These are phyloP conservation scores for Noctilio leporinus DNA, from an alignment of 2,113 vertebrate genomes.

Conservation along the genomic window DNA sequence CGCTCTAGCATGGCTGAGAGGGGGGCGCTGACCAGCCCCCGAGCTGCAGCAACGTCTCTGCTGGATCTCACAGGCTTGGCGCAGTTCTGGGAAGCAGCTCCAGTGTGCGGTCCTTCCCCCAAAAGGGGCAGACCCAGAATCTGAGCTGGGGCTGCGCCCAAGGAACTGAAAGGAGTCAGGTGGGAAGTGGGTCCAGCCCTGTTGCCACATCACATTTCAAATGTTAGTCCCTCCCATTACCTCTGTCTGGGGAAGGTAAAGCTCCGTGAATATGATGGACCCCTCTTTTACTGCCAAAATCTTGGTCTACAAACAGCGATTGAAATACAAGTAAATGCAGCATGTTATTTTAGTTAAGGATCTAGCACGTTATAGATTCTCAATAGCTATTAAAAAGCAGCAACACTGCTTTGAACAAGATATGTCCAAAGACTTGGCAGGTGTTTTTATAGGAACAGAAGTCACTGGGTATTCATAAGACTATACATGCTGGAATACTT, in stretches of 20 bases:
- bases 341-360: background rate
- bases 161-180: background rate
- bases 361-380: background rate
- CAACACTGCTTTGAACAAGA: background rate
- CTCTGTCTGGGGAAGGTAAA: background rate
- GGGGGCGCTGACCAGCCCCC: background rate
- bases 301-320: background rate
- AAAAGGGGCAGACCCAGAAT: background rate
- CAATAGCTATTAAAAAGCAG: background rate
- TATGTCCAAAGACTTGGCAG: background rate
- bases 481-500: background rate
- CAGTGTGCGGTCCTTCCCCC: background rate
- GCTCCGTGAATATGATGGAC: background rate
- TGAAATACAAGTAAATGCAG: background rate
- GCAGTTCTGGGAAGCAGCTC: background rate
- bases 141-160: background rate
- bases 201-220: background rate
- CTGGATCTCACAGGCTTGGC: background rate
- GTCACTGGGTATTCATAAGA: background rate
- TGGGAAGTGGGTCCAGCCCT: background rate
- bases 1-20: background rate
- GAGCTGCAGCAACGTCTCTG: background rate
- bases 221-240: background rate
- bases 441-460: background rate
- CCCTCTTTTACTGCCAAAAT: background rate